These are phyloP conservation scores for Riparia riparia DNA, from an alignment of 2,113 vertebrate genomes.

Conservation along the genomic window DNA sequence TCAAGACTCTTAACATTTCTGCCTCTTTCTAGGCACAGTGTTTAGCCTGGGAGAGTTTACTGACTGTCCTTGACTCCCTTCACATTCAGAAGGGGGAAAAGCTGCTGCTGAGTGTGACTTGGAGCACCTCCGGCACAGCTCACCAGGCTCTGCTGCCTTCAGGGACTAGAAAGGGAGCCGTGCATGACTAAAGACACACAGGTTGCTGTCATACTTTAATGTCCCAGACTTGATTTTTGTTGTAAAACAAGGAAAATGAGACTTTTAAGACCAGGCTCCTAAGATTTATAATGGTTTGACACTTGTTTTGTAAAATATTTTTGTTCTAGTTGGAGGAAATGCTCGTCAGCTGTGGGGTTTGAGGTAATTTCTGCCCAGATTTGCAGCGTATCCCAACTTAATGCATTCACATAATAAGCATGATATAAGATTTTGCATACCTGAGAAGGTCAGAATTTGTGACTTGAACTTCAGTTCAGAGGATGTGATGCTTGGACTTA, in stretches of 20 bases:
- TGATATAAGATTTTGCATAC: background rate
- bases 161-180: background rate
- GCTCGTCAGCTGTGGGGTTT: background rate
- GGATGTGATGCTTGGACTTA: background rate
- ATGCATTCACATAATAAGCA: background rate
- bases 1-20: background rate
- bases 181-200: background rate
- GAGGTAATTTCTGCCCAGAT: background rate
- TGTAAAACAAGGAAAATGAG: background rate
- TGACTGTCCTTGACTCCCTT: background rate
- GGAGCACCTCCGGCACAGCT: background rate
- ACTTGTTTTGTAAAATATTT: background rate
- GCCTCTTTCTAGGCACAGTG: background rate
- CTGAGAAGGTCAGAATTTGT: background rate
- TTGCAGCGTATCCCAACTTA: background rate
- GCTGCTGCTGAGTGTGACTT: background rate
- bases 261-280: background rate
- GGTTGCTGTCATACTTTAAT: background rate
- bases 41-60: background rate
- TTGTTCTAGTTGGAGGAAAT: background rate
- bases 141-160: background rate
- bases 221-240: background rate
- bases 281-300: accelerated
- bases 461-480: background rate
- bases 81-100: background rate